Percentiles rank a stretch among this genome's conserved stretches.
These are phyloP conservation scores for Chaetops frenatus DNA, from an alignment of 2,113 vertebrate genomes.

Conservation along the genomic window DNA sequence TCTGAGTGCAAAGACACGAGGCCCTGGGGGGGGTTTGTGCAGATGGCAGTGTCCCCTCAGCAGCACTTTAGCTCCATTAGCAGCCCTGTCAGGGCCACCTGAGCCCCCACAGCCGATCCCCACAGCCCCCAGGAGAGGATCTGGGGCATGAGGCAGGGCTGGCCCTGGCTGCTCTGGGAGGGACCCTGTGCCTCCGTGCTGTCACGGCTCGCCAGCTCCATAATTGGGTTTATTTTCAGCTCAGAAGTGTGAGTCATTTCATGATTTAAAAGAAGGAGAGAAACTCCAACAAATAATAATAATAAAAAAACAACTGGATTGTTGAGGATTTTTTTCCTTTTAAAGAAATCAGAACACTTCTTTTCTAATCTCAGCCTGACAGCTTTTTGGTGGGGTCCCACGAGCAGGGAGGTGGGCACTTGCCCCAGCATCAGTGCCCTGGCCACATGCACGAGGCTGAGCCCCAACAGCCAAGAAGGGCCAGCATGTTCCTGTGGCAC, in stretches of 20 bases:
- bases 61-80: conserved; percentile 67
- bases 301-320: neutral
- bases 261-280: neutral
- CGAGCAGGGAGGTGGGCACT: neutral
- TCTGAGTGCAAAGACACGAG: neutral
- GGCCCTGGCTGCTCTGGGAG: rapidly evolving
- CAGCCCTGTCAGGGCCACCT: conserved; percentile 15
- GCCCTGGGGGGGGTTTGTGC: neutral
- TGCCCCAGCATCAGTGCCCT: neutral
- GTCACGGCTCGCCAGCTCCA: neutral
- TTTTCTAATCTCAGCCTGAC: neutral
- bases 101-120: neutral
- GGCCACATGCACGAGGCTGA: rapidly evolving
- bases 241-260: neutral
- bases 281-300: neutral
- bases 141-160: neutral
- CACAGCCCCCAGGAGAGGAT: rapidly evolving
- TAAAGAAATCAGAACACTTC: neutral
- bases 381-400: neutral
- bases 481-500: neutral
- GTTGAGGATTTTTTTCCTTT: neutral
- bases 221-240: conserved; percentile 30
- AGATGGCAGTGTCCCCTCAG: neutral
- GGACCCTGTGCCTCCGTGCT: neutral
- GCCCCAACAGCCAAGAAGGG: rapidly evolving